Conservation (phyloP, 2,888 invertebrate genomes). For the Osedax fenrisi region DNA sequence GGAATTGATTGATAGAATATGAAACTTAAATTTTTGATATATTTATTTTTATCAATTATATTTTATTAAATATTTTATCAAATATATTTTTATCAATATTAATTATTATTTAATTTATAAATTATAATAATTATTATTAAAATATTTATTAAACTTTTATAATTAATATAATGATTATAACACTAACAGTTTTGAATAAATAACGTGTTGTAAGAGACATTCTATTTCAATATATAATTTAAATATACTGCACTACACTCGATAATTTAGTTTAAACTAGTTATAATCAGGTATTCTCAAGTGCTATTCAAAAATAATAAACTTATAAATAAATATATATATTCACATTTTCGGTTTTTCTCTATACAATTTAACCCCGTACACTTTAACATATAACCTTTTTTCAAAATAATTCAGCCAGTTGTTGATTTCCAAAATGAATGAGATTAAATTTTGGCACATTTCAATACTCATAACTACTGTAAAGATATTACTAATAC, state of each 20-base stretch:
- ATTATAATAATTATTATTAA: too few relatives aligned
- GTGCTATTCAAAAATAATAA: neutral
- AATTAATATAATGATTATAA: too few relatives aligned
- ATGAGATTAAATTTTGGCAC: slow-evolving; percentile 5
- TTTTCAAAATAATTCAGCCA: too few relatives aligned
- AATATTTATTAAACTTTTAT: too few relatives aligned
- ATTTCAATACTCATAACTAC: slow-evolving; percentile 3
- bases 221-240: neutral
- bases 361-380: neutral
- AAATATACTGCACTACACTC: neutral
- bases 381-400: neutral
- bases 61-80: too few relatives aligned
- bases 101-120: too few relatives aligned
- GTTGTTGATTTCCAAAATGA: neutral
- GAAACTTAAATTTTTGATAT: too few relatives aligned
- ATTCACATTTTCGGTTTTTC: neutral
- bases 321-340: too few relatives aligned
- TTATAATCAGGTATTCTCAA: neutral
- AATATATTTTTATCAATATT: too few relatives aligned
- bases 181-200: neutral
- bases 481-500: slow-evolving; percentile 1
- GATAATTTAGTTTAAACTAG: neutral
- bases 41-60: too few relatives aligned
- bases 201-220: neutral
- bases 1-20: too few relatives aligned